Base-by-base conservation (phyloP, 2,797 vertebrate species). In the Siniperca obscura region DNA sequence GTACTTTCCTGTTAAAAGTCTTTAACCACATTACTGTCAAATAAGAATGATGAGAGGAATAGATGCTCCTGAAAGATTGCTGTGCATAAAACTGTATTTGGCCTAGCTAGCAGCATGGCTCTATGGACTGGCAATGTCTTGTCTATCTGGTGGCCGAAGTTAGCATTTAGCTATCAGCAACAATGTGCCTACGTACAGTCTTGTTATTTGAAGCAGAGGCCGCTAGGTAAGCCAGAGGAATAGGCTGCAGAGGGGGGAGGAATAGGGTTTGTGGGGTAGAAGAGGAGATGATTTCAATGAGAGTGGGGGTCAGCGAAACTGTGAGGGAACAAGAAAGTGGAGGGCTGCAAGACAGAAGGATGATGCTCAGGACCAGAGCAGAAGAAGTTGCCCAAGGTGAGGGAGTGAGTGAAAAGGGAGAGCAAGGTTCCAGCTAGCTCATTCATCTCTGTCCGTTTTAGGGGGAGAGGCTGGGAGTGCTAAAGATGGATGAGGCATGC, bases 361-460 rank as follows among this genome's bases (percentile, higher is more conserved):
- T 62, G 81, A 85, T 83, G 74, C 74, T 84, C 65, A 16, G 72
- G 75, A 80, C 21, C 8, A 0, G 64, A 74, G 68, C 61, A 55
- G 57, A 44, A 62, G 44, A 78, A 84, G 74, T 85, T 89, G 83
- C 77, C 78, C 86, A 87, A 92, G 87, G 89, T 91, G 80, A 90
- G 84, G 83, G 89, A 92, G 84, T 68, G 84, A 82, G 74, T 89
- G 83, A 88, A 92, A 91, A 91, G 82, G 70, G 77, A 84, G 84
- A 74, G 74, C 74, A 69, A 74, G 19, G 74, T 71, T 87, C 62
- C 82, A 78, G 73, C 59, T 17, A 42, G 64, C 78, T 83, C 90
- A 94, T 95, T 83, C 78, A 80, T 95, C 92, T 92, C 90, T 93
- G 89, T 92, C 92, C 83, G 69, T 76, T 91, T 93, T 88, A 90